Percentiles rank a stretch among this genome's conserved stretches.
Conservation (phyloP, 2,888 invertebrate species). For the Spilarctia lutea region DNA sequence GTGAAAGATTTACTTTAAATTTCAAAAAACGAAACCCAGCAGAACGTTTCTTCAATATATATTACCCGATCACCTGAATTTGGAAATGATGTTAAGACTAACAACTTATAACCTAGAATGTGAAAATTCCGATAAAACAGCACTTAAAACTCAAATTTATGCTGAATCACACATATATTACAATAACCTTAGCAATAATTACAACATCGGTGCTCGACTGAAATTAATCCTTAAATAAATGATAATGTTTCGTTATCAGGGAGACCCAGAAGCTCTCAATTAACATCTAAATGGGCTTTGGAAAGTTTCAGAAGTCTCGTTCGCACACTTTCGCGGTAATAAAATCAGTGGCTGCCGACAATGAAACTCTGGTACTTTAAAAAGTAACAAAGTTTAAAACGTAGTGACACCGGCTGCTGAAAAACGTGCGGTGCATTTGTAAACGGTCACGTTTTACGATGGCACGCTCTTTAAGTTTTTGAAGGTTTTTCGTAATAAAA, state of each 20-base stretch:
- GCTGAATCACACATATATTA: conserved; percentile 6
- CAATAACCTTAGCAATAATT: conserved; percentile 27
- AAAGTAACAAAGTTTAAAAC: conserved; percentile 53
- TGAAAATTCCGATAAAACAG: neutral
- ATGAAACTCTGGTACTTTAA: conserved; percentile 48
- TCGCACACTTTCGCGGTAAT: conserved; percentile 48
- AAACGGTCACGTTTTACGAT: conserved; percentile 55
- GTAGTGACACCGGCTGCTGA: conserved; percentile 41
- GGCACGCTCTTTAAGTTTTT: conserved; percentile 44
- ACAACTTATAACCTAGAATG: neutral
- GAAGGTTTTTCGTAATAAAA: conserved; percentile 53
- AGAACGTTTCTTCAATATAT: neutral
- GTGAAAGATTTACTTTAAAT: neutral
- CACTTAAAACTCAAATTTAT: conserved; percentile 7
- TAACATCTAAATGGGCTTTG: conserved; percentile 47
- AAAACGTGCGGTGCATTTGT: conserved; percentile 51
- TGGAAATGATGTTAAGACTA: neutral
- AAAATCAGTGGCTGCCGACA: conserved; percentile 51
- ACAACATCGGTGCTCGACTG: conserved; percentile 28
- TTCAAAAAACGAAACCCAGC: neutral
- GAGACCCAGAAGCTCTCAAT: conserved; percentile 39
- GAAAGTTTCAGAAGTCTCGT: conserved; percentile 42
- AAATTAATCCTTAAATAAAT: conserved; percentile 31
- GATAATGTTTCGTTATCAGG: conserved; percentile 37
- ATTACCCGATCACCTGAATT: neutral